A percentile compares a stretch with the other conserved stretches of the same genome.
These are phyloP conservation scores for Seladonia tumulorum DNA, from an alignment of 2,888 invertebrate genomes.

Conservation along the genomic window DNA sequence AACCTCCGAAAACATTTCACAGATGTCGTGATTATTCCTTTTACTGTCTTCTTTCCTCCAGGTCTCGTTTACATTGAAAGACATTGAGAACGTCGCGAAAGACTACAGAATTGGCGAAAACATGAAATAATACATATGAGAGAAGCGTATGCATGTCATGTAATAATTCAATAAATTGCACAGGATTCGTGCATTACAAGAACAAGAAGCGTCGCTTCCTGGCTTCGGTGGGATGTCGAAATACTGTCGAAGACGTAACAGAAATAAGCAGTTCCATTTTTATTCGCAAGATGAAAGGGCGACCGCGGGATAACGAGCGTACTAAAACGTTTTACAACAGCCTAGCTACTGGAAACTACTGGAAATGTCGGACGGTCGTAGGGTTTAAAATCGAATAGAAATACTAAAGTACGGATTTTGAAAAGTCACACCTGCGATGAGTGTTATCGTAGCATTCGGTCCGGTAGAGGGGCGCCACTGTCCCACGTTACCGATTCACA, in stretches of 20 bases:
- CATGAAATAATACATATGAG: not conserved
- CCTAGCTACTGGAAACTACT: too few relatives aligned
- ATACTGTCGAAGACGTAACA: not conserved
- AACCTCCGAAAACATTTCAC: conserved; percentile 6
- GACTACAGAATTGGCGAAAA: not conserved
- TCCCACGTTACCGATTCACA: conserved; percentile 78
- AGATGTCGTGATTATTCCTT: conserved; percentile 14
- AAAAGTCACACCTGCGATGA: conserved; percentile 79
- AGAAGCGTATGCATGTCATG: not conserved
- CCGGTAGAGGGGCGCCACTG: conserved; percentile 83
- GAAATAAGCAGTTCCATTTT: not conserved
- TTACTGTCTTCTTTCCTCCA: not conserved
- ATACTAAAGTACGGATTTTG: conserved; percentile 31
- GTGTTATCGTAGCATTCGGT: conserved; percentile 81
- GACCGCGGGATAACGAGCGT: not conserved
- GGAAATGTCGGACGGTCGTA: not conserved
- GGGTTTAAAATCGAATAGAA: not conserved
- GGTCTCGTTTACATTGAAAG: not conserved
- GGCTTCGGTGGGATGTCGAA: not conserved
- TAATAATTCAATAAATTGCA: too few relatives aligned
- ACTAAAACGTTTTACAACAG: not conserved
- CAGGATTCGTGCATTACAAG: not conserved
- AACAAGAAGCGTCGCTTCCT: not conserved
- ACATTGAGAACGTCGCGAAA: not conserved
- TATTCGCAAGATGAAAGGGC: not conserved